Evolutionary conservation across 2,888 invertebrate species (phyloP).

Genomic region (Calameuta pallipes): DNA sequence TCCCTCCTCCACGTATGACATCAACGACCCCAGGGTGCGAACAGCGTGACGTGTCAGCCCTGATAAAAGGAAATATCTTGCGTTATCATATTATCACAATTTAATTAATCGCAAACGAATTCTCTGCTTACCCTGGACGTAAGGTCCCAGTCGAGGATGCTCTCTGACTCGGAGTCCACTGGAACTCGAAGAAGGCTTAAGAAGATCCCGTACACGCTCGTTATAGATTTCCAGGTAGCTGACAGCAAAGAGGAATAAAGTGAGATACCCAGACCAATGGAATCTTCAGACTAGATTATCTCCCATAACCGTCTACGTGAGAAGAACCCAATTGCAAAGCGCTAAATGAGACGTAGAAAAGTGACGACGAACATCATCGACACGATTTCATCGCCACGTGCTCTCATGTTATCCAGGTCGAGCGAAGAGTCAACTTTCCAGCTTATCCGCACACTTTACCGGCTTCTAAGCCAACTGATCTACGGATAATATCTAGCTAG

Average conservation of each 20-base stretch:
- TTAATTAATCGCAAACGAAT: not conserved
- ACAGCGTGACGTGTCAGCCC: conserved; percentile 76
- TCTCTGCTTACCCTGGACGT: conserved; percentile 77
- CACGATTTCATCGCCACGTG: not conserved
- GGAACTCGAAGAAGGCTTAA: conserved; percentile 63
- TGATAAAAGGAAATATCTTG: conserved; percentile 45
- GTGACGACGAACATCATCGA: not conserved
- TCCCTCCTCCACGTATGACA: conserved; percentile 73
- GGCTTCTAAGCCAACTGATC: not conserved
- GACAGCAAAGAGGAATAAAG: conserved; percentile 20
- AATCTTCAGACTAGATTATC: not conserved
- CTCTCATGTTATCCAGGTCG: not conserved
- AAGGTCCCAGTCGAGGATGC: conserved; percentile 82
- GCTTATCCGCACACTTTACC: not conserved
- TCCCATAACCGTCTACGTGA: not conserved
- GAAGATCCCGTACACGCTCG: conserved; percentile 78
- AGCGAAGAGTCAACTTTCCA: not conserved
- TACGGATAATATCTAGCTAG: not conserved
- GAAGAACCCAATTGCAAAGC: not conserved
- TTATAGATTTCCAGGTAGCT: conserved; percentile 71
- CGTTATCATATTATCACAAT: not conserved
- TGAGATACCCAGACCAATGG: not conserved
- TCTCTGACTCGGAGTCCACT: conserved; percentile 77
- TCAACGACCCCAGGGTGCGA: conserved; percentile 69
- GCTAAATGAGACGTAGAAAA: not conserved